Base-by-base conservation (phyloP, 2,888 invertebrate species). In the Temnothorax rugatulus region DNA sequence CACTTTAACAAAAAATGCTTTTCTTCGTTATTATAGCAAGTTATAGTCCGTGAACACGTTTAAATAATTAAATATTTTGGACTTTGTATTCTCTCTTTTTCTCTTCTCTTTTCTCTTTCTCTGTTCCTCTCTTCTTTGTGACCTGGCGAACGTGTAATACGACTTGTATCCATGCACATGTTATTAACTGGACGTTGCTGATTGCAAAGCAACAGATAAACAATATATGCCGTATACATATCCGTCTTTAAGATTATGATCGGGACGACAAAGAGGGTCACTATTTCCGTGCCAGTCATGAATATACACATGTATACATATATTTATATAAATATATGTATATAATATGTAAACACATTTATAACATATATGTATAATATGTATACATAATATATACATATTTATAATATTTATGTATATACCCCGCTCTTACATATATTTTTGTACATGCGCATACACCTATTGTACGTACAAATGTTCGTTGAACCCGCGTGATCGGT, bases 171-270 rank as follows among this genome's bases (percentile, higher is more conserved):
- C 21, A 13, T 8, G 34, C 7, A 13, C 29, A 41, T 38, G 61
- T 13, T 59, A 9, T 50, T 8, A 21, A 25, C 34, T 38, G 73
- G 18, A 61, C 66, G 25, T 85, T 41, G 21, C 29, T 57, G 66
- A 68, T 84, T 89, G 54, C 83, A 89, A 87, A 88, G 74, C 79
- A 63, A 81, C 81, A 84, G 87, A 88, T 88, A 84, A 87, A 85
- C 71, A 52, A 73, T 85, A 82, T 64, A 83, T 50, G 74, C 25
- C 61, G 64, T 52, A 59, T 66, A 50, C 64, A 83, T 73, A 63
- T 41, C 71, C 77, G 84, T 81, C 75, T 88, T 71, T 50, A 84
- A 86, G 84, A 88, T 88, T 84, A 74, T 74, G 77, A 83, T 69
- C 73, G 73, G 34, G 57, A 79, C 84, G 83, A 82, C 83, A 84